Percentiles rank a stretch among this genome's conserved stretches.
These are phyloP conservation scores for roundworm (Caenorhabditis elegans) DNA, from an alignment of 1,140 invertebrate genomes.

Conservation along the genomic window WBcel235 BX284606.5:1007001-1007500, in stretches of 20 bases:
- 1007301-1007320: neutral
- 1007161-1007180: neutral
- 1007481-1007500: too few relatives aligned
- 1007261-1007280: neutral
- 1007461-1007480: neutral
- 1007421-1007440: conserved; percentile 4
- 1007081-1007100: neutral
- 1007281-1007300: neutral
- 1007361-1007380: neutral
- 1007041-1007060: neutral
- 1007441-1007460: neutral
- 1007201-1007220: neutral
- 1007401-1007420: neutral
- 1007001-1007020: neutral
- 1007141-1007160: neutral
- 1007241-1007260: neutral
- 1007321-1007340: neutral
- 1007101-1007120: neutral
- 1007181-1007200: neutral
- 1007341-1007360: neutral
- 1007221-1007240: too few relatives aligned
- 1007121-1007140: neutral
- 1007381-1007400: neutral
- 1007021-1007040: neutral
- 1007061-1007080: neutral